Percentiles rank a stretch among this genome's conserved stretches.
Conservation (phyloP, 2,113 vertebrate genomes). For the Shinisaurus crocodilurus region DNA sequence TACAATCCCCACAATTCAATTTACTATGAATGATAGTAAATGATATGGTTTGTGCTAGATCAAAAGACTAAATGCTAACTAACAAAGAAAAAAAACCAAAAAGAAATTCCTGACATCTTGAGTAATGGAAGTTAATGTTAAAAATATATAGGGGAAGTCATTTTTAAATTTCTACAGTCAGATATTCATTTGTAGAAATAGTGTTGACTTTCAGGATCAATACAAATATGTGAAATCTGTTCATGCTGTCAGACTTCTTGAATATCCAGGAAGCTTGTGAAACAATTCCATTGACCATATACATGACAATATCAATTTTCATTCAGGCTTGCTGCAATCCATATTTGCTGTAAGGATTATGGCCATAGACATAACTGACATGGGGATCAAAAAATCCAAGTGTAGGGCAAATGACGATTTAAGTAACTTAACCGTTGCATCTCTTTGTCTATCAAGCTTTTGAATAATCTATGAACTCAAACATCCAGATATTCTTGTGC, state of each 20-base stretch:
- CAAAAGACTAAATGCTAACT: background rate
- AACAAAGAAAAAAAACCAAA: slow-evolving; percentile 9
- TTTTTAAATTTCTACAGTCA: slow-evolving; percentile 22
- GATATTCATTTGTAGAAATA: slow-evolving; percentile 49
- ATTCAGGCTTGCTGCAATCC: slow-evolving; percentile 53
- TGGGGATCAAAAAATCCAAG: slow-evolving; percentile 54
- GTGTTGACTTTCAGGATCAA: slow-evolving; percentile 45
- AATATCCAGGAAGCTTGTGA: slow-evolving; percentile 51
- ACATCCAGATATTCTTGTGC: slow-evolving; percentile 42
- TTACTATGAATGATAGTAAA: background rate
- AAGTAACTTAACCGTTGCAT: slow-evolving; percentile 58
- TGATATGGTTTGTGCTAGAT: slow-evolving; percentile 15
- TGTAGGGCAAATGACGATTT: slow-evolving; percentile 62
- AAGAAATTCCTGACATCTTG: slow-evolving; percentile 8
- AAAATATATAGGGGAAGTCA: background rate
- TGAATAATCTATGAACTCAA: slow-evolving; percentile 58
- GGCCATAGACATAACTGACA: slow-evolving; percentile 45
- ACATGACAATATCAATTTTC: slow-evolving; percentile 57
- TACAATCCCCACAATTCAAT: no score
- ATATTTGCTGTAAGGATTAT: slow-evolving; percentile 70
- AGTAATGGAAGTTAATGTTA: background rate
- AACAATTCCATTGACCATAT: slow-evolving; percentile 51
- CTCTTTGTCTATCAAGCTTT: slow-evolving; percentile 52
- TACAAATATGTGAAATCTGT: slow-evolving; percentile 47
- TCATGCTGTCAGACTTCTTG: slow-evolving; percentile 39